A percentile compares a stretch with the other conserved stretches of the same genome.
These are phyloP conservation scores for Acropternis orthonyx DNA, from an alignment of 2,797 vertebrate genomes.

Conservation along the genomic window DNA sequence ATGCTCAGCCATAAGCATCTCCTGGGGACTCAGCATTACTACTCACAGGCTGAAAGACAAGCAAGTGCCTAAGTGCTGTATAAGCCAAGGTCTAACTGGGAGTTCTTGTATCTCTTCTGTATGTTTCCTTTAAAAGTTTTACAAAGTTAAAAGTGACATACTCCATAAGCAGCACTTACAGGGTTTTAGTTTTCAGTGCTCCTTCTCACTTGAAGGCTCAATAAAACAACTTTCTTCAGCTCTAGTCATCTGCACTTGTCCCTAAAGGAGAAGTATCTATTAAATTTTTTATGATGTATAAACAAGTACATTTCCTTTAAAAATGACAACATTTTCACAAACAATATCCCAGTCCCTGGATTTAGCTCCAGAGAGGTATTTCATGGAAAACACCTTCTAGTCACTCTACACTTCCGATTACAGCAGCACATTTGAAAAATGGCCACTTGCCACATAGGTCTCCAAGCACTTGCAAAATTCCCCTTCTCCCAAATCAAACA, in stretches of 20 bases:
- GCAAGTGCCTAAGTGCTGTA: background rate
- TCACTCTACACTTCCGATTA: slow-evolving; percentile 36
- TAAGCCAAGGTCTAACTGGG: background rate
- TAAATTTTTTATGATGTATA: slow-evolving; percentile 45
- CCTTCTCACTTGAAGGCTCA: background rate
- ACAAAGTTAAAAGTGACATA: background rate
- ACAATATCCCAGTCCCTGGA: slow-evolving; percentile 1
- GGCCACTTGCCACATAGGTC: slow-evolving; percentile 16
- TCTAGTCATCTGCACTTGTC: background rate
- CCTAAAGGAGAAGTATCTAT: slow-evolving; percentile 16
- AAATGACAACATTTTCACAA: slow-evolving; percentile 42
- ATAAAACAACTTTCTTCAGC: background rate
- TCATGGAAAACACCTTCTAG: slow-evolving; percentile 50
- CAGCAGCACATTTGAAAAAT: slow-evolving; percentile 36
- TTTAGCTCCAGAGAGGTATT: slow-evolving; percentile 34
- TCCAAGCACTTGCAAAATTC: slow-evolving; percentile 21
- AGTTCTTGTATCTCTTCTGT: background rate
- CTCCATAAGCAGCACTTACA: background rate
- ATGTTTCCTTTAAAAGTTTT: background rate
- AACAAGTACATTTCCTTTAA: slow-evolving; percentile 50
- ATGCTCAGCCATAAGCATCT: background rate
- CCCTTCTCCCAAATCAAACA: background rate
- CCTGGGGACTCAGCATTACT: background rate
- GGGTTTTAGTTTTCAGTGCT: background rate
- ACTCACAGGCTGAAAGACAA: background rate